These are phyloP conservation scores for Drosophila arawakana DNA, from an alignment of 1,140 invertebrate genomes.

Conservation along the genomic window DNA sequence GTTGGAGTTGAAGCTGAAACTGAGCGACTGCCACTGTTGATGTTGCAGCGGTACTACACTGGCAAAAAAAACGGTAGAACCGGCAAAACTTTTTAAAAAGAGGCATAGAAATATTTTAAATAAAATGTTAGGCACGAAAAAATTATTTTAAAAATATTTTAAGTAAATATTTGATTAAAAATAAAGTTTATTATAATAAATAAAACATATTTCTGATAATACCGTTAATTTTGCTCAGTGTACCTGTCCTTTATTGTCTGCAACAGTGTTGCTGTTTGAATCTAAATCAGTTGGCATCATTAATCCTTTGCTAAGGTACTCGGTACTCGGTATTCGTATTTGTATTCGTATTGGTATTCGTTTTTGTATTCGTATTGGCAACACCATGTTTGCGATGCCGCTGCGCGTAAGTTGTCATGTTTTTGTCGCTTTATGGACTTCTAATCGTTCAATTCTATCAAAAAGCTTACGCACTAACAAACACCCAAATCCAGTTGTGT, in stretches of 20 bases:
- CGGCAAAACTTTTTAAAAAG: no score
- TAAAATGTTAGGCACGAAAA: no score
- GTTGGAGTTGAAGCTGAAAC: slow-evolving; percentile 18
- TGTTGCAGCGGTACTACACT: slow-evolving; percentile 36
- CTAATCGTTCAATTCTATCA: slow-evolving; percentile 84
- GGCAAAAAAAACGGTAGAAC: no score
- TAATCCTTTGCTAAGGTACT: slow-evolving; percentile 70
- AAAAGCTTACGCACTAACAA: slow-evolving; percentile 84
- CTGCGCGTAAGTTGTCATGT: slow-evolving; percentile 83
- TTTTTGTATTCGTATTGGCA: slow-evolving; percentile 37
- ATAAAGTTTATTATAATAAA: no score
- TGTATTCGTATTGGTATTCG: background rate
- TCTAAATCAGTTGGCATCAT: slow-evolving; percentile 70
- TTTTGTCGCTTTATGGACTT: slow-evolving; percentile 84
- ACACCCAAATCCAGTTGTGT: slow-evolving; percentile 63
- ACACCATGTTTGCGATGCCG: slow-evolving; percentile 63
- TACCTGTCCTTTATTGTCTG: slow-evolving; percentile 2
- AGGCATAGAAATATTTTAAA: no score
- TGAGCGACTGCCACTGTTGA: slow-evolving; percentile 79
- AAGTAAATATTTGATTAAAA: no score
- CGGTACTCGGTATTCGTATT: background rate
- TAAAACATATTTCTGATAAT: no score
- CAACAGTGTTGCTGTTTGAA: slow-evolving; percentile 1
- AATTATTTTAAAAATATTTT: no score
- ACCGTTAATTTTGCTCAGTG: background rate